Evolutionary conservation across 2,797 vertebrate species (phyloP).

Genomic region (Crax fasciolata): DNA sequence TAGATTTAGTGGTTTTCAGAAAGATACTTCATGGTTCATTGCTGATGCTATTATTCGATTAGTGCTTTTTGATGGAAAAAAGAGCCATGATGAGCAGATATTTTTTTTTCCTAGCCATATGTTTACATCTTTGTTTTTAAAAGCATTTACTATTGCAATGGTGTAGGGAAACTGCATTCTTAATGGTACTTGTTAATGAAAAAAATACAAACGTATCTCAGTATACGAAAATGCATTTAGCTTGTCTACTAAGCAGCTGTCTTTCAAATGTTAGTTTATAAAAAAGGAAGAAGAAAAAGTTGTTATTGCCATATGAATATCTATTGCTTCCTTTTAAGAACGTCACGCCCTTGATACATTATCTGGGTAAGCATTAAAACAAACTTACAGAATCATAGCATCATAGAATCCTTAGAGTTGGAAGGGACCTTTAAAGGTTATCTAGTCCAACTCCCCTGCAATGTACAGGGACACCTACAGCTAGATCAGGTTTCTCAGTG

Average conservation of each 20-base stretch:
- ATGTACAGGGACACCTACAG: no score
- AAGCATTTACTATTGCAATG: background rate
- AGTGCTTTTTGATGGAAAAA: constrained; percentile 1
- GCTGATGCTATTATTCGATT: background rate
- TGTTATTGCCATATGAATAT: background rate
- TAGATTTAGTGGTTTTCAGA: background rate
- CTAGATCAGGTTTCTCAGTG: no score
- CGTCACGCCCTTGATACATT: background rate
- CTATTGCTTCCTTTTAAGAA: background rate
- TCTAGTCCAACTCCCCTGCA: no score
- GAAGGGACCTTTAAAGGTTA: no score
- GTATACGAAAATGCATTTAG: background rate
- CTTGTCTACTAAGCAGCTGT: constrained; percentile 1
- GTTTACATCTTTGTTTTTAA: background rate
- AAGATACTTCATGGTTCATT: background rate
- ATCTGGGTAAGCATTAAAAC: background rate
- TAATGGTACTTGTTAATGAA: background rate
- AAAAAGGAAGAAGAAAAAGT: background rate
- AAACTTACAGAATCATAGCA: background rate
- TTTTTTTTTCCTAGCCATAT: background rate
- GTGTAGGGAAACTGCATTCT: background rate
- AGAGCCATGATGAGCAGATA: background rate
- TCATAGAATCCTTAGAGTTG: no score
- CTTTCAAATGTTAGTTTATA: background rate
- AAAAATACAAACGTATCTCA: background rate